These are phyloP conservation scores for Panulirus ornatus DNA, from an alignment of 1,140 invertebrate species.

Conservation along the genomic window DNA sequence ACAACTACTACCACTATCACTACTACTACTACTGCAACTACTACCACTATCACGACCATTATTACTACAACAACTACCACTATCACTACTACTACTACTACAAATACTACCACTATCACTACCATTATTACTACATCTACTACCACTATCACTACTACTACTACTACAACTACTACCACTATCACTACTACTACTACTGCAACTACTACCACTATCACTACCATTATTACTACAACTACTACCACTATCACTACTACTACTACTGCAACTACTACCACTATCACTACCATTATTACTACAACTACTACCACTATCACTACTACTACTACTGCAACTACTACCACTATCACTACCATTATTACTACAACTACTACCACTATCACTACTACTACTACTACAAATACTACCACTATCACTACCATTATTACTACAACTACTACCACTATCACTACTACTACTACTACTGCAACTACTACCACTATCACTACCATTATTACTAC, in stretches of 20 bases:
- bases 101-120: neutral
- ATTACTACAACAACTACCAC: neutral
- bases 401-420: neutral
- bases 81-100: neutral
- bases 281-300: neutral
- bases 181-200: constrained; percentile 5
- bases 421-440: neutral
- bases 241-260: neutral
- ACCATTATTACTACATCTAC: neutral
- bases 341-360: constrained; percentile 1
- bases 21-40: neutral
- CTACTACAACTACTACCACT: neutral
- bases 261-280: neutral
- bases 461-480: neutral
- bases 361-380: constrained; percentile 5
- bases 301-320: constrained; percentile 10
- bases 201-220: neutral
- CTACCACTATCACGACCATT: neutral
- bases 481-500: neutral
- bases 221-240: constrained; percentile 5
- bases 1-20: too few species aligned
- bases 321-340: neutral
- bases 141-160: neutral
- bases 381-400: neutral
- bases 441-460: neutral